phyloP scores from a whole-genome alignment of 2,113 vertebrate species.

The Strix uralensis region DNA sequence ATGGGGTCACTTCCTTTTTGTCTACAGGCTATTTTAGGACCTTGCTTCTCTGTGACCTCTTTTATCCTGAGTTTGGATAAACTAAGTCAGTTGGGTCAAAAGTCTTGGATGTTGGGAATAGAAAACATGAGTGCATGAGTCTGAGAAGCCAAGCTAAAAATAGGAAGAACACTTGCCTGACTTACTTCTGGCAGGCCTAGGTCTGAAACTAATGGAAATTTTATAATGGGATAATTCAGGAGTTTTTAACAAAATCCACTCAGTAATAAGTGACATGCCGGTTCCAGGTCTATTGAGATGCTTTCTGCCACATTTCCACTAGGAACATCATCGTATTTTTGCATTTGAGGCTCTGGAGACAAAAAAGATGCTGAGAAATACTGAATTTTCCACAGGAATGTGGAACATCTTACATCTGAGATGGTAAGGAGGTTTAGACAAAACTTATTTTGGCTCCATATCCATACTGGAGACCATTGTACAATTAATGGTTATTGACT shows the following conservation, averaged over 20 bases:
- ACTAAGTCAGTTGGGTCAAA: background rate
- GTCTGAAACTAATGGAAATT: background rate
- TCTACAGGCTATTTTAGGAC: background rate
- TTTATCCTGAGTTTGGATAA: background rate
- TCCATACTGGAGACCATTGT: background rate
- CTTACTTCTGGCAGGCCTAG: background rate
- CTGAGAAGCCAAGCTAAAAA: background rate
- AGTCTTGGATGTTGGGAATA: background rate
- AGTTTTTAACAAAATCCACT: background rate
- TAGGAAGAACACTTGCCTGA: background rate
- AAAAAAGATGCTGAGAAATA: background rate
- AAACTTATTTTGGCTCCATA: background rate
- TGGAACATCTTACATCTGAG: background rate
- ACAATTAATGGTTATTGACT: background rate
- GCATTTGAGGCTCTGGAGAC: background rate
- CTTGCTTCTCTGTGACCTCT: background rate
- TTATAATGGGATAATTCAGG: background rate
- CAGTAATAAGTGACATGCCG: background rate
- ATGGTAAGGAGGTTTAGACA: background rate
- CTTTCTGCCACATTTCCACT: background rate
- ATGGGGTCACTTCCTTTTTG: background rate
- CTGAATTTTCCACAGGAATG: background rate
- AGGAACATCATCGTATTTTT: background rate
- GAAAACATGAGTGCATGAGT: background rate
- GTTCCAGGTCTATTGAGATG: background rate